Percentiles rank a stretch among this genome's conserved stretches.
phyloP scores from a whole-genome alignment of 2,888 invertebrate genomes.

The Punctoribates punctum region DNA sequence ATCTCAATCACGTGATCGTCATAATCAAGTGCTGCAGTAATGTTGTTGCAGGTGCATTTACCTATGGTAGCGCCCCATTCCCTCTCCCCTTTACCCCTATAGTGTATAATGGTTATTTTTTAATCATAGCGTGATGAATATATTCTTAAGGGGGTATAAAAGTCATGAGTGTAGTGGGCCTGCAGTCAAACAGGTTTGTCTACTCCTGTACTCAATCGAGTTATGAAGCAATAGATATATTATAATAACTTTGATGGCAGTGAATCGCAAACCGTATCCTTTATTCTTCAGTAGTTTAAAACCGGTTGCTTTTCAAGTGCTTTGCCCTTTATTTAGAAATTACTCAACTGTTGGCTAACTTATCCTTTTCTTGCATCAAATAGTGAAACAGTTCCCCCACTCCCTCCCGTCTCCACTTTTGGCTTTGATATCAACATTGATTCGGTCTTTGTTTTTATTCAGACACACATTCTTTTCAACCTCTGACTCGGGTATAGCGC shows the following conservation, averaged over 20 bases:
- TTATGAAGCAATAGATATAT: background rate
- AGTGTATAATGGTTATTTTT: conserved; percentile 12
- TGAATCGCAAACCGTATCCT: conserved; percentile 27
- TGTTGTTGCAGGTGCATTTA: conserved; percentile 24
- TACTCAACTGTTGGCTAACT: conserved; percentile 29
- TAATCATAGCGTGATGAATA: background rate
- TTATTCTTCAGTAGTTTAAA: conserved; percentile 19
- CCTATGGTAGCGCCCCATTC: conserved; percentile 32
- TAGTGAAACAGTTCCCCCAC: background rate
- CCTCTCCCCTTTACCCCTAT: conserved; percentile 28
- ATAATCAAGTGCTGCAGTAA: conserved; percentile 12
- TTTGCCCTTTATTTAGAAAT: conserved; percentile 30
- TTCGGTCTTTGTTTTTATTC: background rate
- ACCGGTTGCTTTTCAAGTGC: conserved; percentile 28
- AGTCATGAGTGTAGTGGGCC: conserved; percentile 36
- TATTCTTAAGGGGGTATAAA: conserved; percentile 35
- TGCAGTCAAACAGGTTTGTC: conserved; percentile 36
- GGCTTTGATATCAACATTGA: no score
- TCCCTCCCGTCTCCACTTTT: background rate
- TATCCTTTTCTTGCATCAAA: conserved; percentile 32
- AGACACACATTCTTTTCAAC: background rate
- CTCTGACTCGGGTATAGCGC: no score
- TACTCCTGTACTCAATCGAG: background rate
- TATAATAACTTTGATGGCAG: background rate
- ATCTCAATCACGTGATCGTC: conserved; percentile 30